phyloP scores from a whole-genome alignment of 2,113 vertebrate species.

The Panurus biarmicus region DNA sequence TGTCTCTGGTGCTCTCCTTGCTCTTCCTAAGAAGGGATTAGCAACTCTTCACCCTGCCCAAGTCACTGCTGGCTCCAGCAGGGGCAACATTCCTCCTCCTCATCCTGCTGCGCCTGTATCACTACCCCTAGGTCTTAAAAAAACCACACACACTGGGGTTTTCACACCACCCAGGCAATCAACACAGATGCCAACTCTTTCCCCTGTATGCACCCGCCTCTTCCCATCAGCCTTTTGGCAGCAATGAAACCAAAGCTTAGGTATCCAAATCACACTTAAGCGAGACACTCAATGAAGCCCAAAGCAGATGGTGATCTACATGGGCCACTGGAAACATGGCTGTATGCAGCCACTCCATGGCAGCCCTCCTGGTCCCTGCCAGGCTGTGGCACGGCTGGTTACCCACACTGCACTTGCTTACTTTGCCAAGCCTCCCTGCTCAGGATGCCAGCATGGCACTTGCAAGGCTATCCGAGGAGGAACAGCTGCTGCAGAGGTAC shows the following conservation, averaged over 20 bases:
- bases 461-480: not conserved
- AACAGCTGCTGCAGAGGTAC: not conserved
- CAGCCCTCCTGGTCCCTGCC: not conserved
- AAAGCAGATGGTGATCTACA: slow-evolving; percentile 10
- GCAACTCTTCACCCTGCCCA: not conserved
- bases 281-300: rapidly evolving
- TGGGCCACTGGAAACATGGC: rapidly evolving
- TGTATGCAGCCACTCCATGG: not conserved
- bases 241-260: not conserved
- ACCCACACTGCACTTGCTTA: rapidly evolving
- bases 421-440: not conserved
- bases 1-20: not conserved
- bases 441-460: not conserved
- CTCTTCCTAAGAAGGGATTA: not conserved
- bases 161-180: not conserved
- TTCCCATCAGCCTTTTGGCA: not conserved
- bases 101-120: not conserved
- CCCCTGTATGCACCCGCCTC: not conserved
- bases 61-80: not conserved
- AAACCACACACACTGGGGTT: not conserved
- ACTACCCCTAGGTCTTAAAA: not conserved
- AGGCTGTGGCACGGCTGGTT: not conserved
- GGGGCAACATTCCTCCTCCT: not conserved
- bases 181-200: not conserved
- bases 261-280: not conserved